Base-by-base conservation (phyloP, 1,140 invertebrate species). In the Drosophila equinoxialis region DNA sequence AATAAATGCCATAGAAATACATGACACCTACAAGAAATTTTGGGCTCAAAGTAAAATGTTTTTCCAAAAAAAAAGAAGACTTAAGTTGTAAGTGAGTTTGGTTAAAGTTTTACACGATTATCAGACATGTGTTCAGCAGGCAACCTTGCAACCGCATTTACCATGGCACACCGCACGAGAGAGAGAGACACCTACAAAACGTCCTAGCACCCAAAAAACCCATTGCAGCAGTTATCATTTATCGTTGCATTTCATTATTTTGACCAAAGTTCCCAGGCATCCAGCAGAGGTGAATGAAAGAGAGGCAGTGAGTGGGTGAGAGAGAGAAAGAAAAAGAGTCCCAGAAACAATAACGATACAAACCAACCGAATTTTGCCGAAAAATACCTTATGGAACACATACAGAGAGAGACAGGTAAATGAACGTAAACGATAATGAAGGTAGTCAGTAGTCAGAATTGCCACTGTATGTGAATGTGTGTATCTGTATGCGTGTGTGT, bases 371-470 rank as follows among this genome's bases (percentile, higher is more conserved):
- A 63, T 14, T 62, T 65, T 20, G 60, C 63, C 51, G 42, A 48
- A 35, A 63, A 71, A 65, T 37, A 54, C 33, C 57, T 51, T 51
- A 62, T 33, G 14, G 72, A 66, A 66, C 55, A 33, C 33, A 65
- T 62, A 69, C 71, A 71, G 55, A 45, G 5, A 59, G n/a, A 59
- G 33, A 59, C 33, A 59, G 30, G 30, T 67, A 70, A 74, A 77
- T 67, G 66, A 33, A 63, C 48, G 41, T 62, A 45, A 68, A 48
- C 58, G 33, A 66, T 68, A 77, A 73, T 73, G 74, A 77, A 73
- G 39, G 59, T 42, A 60, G 39, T 59, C 33, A 20, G 57, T 17
- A 59, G 57, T 59, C 33, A 37, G 33, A 39, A 13, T 11, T 59
- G 33, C 45, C 45, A 51, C 17, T 51, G 20, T 51, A 7, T 51